A percentile compares a stretch with the other conserved stretches of the same genome.
These are phyloP conservation scores for Saturnia pavonia DNA, from an alignment of 2,888 invertebrate species.

Conservation along the genomic window DNA sequence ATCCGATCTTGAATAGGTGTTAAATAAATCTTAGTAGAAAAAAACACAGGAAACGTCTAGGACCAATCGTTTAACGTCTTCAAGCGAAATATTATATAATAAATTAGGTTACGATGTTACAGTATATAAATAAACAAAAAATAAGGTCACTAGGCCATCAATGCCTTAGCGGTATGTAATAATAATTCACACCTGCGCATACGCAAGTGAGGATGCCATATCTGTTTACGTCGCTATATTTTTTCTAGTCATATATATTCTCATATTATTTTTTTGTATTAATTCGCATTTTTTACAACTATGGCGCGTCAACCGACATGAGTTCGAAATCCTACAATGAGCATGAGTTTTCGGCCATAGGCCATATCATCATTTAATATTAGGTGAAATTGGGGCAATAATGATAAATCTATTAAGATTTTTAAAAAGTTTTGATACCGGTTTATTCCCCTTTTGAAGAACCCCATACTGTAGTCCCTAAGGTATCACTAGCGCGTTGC, in stretches of 20 bases:
- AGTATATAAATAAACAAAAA: conserved; percentile 10
- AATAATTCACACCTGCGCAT: conserved; percentile 16
- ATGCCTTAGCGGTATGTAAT: background rate
- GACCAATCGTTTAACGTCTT: background rate
- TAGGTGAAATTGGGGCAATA: too few species aligned
- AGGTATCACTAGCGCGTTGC: too few species aligned
- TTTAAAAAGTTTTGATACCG: too few species aligned
- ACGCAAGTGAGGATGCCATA: background rate
- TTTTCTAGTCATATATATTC: background rate
- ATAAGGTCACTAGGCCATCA: conserved; percentile 16
- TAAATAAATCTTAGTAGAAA: background rate
- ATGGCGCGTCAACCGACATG: too few species aligned
- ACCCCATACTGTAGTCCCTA: too few species aligned
- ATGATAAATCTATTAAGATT: too few species aligned
- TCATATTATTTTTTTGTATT: too few species aligned
- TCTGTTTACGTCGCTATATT: background rate
- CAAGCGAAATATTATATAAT: background rate
- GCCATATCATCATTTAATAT: too few species aligned
- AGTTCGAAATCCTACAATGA: too few species aligned
- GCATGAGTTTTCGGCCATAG: too few species aligned
- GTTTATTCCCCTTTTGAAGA: too few species aligned
- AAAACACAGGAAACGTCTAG: background rate
- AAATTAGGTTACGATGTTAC: conserved; percentile 5
- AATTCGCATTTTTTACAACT: too few species aligned
- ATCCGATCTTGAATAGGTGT: background rate